Base-by-base conservation (phyloP, 2,888 invertebrate genomes). In the Ceramica pisi region DNA sequence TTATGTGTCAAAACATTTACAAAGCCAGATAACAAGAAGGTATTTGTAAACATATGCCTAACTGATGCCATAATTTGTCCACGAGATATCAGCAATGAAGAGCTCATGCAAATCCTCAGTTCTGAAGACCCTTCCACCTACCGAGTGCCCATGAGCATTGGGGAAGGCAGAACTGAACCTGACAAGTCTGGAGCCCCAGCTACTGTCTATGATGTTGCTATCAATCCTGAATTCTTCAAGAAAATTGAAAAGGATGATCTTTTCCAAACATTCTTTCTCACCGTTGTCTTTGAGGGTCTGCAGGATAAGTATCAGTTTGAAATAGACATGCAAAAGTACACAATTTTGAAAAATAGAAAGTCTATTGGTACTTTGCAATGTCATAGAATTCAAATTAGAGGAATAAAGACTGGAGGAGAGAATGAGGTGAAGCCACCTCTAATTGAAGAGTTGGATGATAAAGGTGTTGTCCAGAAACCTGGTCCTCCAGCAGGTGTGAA, bases 81-180 rank as follows among this genome's bases (percentile, higher is more conserved):
- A 1, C 96, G 97, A 85, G 97, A 98, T 85, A 97, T 98, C 53
- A 96, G 97, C 1, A 97, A 97, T 89, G 97, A 97, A 67, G 97
- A 98, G 86, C 95, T 98, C 1, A 94, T 97, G 81, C 96, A 96
- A 71, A 97, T 98, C 67, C 92, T 98, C 35, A 96, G 96, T 75
- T 97, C 97, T 0, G 97, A 97, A 68, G 97, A 97, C 63, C 97
- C 97, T 0, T 96, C 97, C 6, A 97, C 97, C 60, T 99, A 97
- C 92, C 96, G 98, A 77, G 97, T 99, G 57, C 99, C 99, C 0
- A 98, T 99, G 98, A 99, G 99, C 90, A 97, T 99, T 80, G 98
- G 98, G 0, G 98, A 98, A 88, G 97, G 98, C 7, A 97, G 98
- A 83, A 96, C 96, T 9, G 98, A 98, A 88, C 93, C 95, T 31